These are phyloP conservation scores for Cyanistes caeruleus DNA, from an alignment of 2,113 vertebrate species.

Conservation along the genomic window DNA sequence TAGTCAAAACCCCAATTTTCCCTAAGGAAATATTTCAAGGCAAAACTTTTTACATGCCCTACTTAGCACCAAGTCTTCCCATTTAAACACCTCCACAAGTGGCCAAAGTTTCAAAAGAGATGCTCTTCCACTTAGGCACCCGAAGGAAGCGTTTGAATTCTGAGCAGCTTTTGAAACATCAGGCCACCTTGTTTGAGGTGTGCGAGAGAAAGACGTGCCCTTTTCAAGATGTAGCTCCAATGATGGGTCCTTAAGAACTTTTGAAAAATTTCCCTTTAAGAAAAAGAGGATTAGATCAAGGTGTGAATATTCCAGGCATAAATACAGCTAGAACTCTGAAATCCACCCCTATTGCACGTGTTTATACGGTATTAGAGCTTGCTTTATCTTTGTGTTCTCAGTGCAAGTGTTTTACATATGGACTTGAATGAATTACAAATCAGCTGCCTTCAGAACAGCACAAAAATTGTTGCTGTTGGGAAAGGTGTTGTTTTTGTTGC, in stretches of 20 bases:
- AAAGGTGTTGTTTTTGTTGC: conserved; percentile 29
- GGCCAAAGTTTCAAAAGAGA: conserved; percentile 67
- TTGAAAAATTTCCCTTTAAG: conserved; percentile 52
- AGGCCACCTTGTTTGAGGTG: conserved; percentile 64
- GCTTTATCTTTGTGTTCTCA: background rate
- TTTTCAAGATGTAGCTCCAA: conserved; percentile 54
- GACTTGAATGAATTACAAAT: conserved; percentile 3
- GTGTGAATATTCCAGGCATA: conserved; percentile 49
- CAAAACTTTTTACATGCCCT: conserved; percentile 55
- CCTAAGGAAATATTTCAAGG: conserved; percentile 58
- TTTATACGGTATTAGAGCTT: background rate
- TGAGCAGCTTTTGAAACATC: conserved; percentile 64
- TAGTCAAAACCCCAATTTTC: conserved; percentile 53
- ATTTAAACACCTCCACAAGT: conserved; percentile 64
- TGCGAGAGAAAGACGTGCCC: conserved; percentile 26
- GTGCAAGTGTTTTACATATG: background rate
- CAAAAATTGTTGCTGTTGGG: conserved; percentile 17
- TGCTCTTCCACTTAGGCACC: conserved; percentile 45
- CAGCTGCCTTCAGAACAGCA: background rate
- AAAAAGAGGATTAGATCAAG: conserved; percentile 52
- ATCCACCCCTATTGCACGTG: background rate
- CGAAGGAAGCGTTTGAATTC: conserved; percentile 55
- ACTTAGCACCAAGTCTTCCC: conserved; percentile 45
- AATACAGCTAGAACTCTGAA: conserved; percentile 11
- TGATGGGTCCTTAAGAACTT: conserved; percentile 21